Evolutionary conservation across 2,113 vertebrate genomes (phyloP), one percentile per base, ranked within the genome.

Genomic region (Melospiza melodia): DNA sequence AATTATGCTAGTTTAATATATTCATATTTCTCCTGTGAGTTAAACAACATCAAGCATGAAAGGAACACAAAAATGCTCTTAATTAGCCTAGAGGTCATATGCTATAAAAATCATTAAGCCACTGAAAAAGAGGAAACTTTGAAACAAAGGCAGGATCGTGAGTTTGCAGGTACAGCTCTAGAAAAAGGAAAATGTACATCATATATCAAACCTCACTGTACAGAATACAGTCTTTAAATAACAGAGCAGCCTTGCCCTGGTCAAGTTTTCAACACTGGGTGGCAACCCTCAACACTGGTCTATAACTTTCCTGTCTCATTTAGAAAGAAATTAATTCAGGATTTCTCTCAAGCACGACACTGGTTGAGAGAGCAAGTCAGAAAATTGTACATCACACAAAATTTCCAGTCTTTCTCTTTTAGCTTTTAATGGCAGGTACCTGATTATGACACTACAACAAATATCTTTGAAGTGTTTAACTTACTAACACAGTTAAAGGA

Each of bases 381-480:
- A 95, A 83, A 95, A 94, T 11, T 92, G 75, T 20, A 88, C 58
- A 89, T 94, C 91, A 95, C 68, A 81, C 37, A 93, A 85, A 93
- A 95, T 69, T 92, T 96, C 90, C 84, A 79, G 59, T 84, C 86
- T 88, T 95, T 87, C 89, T 95, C 95, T 96, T 96, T 80, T 39
- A 97, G 94, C 85, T 95, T 97, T 95, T 95, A 95, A 94, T 87
- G 96, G 83, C 75, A 97, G 93, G 96, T 95, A 94, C 79, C 84
- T 91, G 90, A 94, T 94, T 95, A 93, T 41, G 86, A 92, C 96
- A 94, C 71, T 95, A 82, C 87, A 96, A 97, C 91, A 97, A 97
- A 95, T 97, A 95, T 49, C 95, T 96, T 94, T 96, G 95, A 97
- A 95, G 94, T 97, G 95, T 97, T 97, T 98, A 96, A 97, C 95